A percentile compares a stretch with the other conserved stretches of the same genome.
phyloP scores from a whole-genome alignment of 2,888 invertebrate genomes.

The Rotaria socialis region DNA sequence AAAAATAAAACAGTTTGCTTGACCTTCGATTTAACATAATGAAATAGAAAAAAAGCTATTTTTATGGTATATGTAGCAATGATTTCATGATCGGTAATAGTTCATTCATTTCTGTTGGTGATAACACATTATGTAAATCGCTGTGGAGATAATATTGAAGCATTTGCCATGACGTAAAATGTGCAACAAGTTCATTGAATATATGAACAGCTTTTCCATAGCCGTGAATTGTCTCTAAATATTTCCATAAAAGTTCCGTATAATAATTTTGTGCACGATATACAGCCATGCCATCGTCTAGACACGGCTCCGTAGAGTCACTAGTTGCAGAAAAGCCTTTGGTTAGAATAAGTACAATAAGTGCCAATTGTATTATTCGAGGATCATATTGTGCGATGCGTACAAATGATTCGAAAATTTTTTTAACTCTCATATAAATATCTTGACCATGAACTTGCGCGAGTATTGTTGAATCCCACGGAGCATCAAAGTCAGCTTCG shows the following conservation, averaged over 20 bases:
- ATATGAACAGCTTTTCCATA: neutral
- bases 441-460: too few species aligned
- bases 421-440: too few species aligned
- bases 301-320: neutral
- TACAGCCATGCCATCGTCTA: neutral
- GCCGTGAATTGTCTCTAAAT: neutral
- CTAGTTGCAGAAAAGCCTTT: neutral
- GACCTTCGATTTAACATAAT: neutral
- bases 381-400: neutral
- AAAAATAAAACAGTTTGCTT: neutral
- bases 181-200: neutral
- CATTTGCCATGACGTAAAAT: neutral
- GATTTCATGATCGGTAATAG: slow-evolving; percentile 10
- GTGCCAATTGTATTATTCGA: neutral
- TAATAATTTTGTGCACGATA: slow-evolving; percentile 8
- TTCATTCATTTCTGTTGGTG: neutral
- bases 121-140: neutral
- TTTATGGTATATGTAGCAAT: neutral
- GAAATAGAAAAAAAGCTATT: neutral
- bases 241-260: slow-evolving; percentile 10
- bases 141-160: neutral
- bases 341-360: neutral
- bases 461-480: too few species aligned
- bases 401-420: neutral
- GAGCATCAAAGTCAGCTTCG: too few species aligned